phyloP scores from a whole-genome alignment of 2,113 vertebrate species.

The Heptranchias perlo region DNA sequence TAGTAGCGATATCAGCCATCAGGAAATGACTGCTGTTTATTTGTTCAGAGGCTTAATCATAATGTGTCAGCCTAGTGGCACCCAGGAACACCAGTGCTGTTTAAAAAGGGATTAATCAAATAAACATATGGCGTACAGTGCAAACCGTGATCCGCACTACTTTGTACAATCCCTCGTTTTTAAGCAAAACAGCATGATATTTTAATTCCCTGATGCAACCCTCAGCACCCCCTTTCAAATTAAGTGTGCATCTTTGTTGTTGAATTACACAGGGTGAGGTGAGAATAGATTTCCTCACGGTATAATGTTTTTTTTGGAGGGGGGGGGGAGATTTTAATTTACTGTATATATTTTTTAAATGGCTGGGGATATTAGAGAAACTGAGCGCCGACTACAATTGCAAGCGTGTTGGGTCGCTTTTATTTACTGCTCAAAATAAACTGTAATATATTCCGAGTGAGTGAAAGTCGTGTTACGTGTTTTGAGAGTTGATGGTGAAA shows the following conservation, averaged over 20 bases:
- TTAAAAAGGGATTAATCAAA: slow-evolving; percentile 31
- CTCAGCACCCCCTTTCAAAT: neutral
- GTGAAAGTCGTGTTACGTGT: neutral
- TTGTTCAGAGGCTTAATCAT: slow-evolving; percentile 22
- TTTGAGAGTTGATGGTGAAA: neutral
- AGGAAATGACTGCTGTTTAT: slow-evolving; percentile 30
- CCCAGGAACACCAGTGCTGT: slow-evolving; percentile 21
- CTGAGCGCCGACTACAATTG: neutral
- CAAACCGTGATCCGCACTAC: neutral
- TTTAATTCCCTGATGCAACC: neutral
- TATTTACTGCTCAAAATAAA: neutral
- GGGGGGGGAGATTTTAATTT: neutral
- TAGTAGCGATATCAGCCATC: neutral
- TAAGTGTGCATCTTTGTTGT: neutral
- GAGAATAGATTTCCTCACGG: neutral
- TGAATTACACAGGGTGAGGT: neutral
- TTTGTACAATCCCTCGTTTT: neutral
- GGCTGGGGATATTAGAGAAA: neutral
- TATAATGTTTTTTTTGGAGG: neutral
- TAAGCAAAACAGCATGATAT: neutral
- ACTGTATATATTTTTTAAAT: too few relatives aligned
- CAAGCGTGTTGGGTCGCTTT: neutral
- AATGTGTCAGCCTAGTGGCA: slow-evolving; percentile 24
- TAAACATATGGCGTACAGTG: slow-evolving; percentile 5
- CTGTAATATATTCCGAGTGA: neutral